A percentile compares a stretch with the other conserved stretches of the same genome.
These are phyloP conservation scores for Phasia obesa DNA, from an alignment of 2,888 invertebrate genomes.

Conservation along the genomic window DNA sequence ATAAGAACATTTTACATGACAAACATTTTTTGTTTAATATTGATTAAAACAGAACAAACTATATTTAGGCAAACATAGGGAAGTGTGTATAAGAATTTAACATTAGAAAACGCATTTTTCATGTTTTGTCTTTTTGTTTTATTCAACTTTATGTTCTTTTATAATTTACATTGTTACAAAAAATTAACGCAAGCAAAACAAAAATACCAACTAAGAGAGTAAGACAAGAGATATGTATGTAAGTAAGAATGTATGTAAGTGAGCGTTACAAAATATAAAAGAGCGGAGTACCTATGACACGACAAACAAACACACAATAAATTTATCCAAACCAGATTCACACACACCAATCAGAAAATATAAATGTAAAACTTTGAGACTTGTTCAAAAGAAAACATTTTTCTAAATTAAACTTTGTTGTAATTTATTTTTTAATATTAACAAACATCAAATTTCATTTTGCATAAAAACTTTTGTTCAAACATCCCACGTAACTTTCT, in stretches of 20 bases:
- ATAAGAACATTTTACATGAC: neutral
- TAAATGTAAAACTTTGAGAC: neutral
- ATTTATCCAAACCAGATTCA: slow-evolving; percentile 27
- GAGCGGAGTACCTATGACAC: neutral
- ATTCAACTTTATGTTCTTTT: slow-evolving; percentile 23
- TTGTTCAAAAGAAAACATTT: slow-evolving; percentile 3
- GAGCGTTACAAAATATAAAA: neutral
- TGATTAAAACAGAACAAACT: slow-evolving; percentile 27
- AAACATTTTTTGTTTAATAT: slow-evolving; percentile 1
- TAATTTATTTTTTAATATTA: slow-evolving; percentile 18
- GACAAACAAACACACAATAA: slow-evolving; percentile 9
- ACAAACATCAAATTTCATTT: slow-evolving; percentile 19
- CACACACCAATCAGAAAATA: slow-evolving; percentile 34
- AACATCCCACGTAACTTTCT: slow-evolving; percentile 42
- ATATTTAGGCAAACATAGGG: slow-evolving; percentile 4
- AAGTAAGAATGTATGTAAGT: no score
- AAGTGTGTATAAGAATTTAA: slow-evolving; percentile 19
- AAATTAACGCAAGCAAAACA: slow-evolving; percentile 58
- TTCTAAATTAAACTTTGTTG: slow-evolving; percentile 19
- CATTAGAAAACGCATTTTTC: slow-evolving; percentile 30
- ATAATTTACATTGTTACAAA: slow-evolving; percentile 34
- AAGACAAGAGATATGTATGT: slow-evolving; percentile 10
- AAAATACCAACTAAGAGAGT: slow-evolving; percentile 45
- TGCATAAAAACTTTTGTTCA: slow-evolving; percentile 4
- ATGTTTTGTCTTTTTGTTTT: slow-evolving; percentile 2